A percentile compares a stretch with the other conserved stretches of the same genome.
These are phyloP conservation scores for Acanthochromis polyacanthus DNA, from an alignment of 2,113 vertebrate species.

Conservation along the genomic window DNA sequence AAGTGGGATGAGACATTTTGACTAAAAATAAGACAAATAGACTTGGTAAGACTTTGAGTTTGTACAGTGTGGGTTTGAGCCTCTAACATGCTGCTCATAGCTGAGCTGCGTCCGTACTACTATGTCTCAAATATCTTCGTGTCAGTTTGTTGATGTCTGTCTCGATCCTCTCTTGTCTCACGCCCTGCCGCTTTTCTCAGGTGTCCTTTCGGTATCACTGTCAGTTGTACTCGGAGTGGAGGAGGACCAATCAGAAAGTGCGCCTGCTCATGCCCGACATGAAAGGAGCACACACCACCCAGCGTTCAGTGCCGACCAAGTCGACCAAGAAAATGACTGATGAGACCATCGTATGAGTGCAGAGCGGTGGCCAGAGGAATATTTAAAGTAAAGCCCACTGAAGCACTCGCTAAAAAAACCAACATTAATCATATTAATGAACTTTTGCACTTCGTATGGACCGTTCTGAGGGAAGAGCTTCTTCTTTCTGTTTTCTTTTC, in stretches of 20 bases:
- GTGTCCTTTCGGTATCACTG: slow-evolving; percentile 96
- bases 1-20: no score
- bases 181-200: slow-evolving; percentile 69
- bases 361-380: slow-evolving; percentile 50
- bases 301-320: slow-evolving; percentile 87
- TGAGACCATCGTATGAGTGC: slow-evolving; percentile 91
- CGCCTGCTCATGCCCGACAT: slow-evolving; percentile 87
- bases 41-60: no score
- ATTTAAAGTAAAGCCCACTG: slow-evolving; percentile 59
- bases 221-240: slow-evolving; percentile 96
- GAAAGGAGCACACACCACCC: slow-evolving; percentile 81
- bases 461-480: slow-evolving; percentile 65
- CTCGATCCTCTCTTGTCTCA: not conserved
- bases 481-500: slow-evolving; percentile 62
- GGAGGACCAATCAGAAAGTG: slow-evolving; percentile 95
- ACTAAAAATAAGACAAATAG: no score
- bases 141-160: slow-evolving; percentile 39
- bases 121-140: slow-evolving; percentile 39
- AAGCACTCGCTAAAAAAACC: slow-evolving; percentile 69
- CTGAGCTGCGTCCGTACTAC: slow-evolving; percentile 10
- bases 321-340: slow-evolving; percentile 91
- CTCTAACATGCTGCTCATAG: not conserved
- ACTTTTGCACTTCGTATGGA: slow-evolving; percentile 82
- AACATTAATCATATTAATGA: slow-evolving; percentile 69
- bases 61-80: no score